phyloP scores from a whole-genome alignment of 2,113 vertebrate species.

The Onychorhynchus coronatus region DNA sequence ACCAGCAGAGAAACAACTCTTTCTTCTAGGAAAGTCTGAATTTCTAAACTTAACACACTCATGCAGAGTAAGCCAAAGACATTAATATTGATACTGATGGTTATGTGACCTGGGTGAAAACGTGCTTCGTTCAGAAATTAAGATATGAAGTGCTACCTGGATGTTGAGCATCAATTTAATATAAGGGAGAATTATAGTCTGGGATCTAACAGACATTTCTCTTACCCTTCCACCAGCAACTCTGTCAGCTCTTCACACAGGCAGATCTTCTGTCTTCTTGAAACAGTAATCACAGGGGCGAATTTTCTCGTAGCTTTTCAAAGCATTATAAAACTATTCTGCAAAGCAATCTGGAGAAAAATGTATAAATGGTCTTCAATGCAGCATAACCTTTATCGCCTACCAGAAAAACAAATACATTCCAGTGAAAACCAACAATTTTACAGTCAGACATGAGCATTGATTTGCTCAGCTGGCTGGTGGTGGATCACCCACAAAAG shows the following conservation, averaged over 20 bases:
- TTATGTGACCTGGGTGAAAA: background rate
- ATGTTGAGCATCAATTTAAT: background rate
- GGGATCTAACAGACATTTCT: background rate
- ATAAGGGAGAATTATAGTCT: background rate
- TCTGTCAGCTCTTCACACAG: background rate
- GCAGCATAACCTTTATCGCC: background rate
- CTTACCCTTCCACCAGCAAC: background rate
- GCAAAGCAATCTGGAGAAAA: background rate
- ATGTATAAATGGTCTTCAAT: background rate
- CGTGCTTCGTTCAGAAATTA: background rate
- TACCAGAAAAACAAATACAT: background rate
- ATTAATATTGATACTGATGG: background rate
- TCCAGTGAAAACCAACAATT: background rate
- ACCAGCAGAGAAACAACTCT: background rate
- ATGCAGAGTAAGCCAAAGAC: background rate
- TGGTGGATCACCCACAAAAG: constrained; percentile 7
- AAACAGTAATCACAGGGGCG: background rate
- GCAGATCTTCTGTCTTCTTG: background rate
- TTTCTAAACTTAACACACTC: background rate
- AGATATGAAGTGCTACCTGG: background rate
- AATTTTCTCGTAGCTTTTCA: background rate
- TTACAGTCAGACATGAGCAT: background rate
- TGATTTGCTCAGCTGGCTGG: background rate
- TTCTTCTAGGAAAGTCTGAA: background rate
- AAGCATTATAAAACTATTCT: background rate